Percentiles rank a stretch among this genome's conserved stretches.
Evolutionary conservation across 2,797 vertebrate species (phyloP).

Genomic region (Macroramphosus scolopax): DNA sequence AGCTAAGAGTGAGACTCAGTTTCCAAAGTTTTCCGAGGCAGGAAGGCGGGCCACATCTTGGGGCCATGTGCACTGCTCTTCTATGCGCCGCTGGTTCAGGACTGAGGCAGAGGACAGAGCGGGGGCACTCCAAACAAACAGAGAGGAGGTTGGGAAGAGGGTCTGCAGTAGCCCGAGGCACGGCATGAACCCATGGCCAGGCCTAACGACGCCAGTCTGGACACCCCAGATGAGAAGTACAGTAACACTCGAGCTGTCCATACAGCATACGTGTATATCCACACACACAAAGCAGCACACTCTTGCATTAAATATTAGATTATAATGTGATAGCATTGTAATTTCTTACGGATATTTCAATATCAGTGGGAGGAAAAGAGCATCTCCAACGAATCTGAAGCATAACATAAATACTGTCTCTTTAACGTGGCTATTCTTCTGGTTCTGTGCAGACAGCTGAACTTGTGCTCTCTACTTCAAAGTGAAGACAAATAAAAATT

Average conservation of each 20-base stretch:
- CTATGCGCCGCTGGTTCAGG: constrained; percentile 31
- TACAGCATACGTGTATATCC: constrained; percentile 9
- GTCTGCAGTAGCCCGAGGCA: constrained; percentile 44
- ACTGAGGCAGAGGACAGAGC: constrained; percentile 29
- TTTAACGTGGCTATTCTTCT: constrained; percentile 39
- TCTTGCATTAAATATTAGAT: constrained; percentile 51
- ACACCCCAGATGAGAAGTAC: constrained; percentile 24
- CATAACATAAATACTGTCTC: constrained; percentile 56
- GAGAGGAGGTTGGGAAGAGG: constrained; percentile 21
- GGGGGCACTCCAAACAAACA: constrained; percentile 58
- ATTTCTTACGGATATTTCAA: no score
- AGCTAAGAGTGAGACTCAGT: constrained; percentile 43
- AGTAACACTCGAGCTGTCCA: constrained; percentile 5
- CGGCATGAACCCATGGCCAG: constrained; percentile 39
- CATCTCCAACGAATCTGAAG: constrained; percentile 51
- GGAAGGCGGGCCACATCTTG: constrained; percentile 67
- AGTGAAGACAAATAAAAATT: constrained; percentile 46
- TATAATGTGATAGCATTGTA: no score
- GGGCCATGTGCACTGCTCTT: constrained; percentile 62
- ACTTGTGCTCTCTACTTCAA: constrained; percentile 53
- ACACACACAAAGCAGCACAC: constrained; percentile 25
- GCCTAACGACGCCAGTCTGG: constrained; percentile 36
- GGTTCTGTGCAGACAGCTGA: constrained; percentile 31
- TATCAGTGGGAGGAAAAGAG: constrained; percentile 54
- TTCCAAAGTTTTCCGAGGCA: constrained; percentile 49